Evolutionary conservation across 2,113 vertebrate species (phyloP).

Genomic region (Nanorana parkeri): DNA sequence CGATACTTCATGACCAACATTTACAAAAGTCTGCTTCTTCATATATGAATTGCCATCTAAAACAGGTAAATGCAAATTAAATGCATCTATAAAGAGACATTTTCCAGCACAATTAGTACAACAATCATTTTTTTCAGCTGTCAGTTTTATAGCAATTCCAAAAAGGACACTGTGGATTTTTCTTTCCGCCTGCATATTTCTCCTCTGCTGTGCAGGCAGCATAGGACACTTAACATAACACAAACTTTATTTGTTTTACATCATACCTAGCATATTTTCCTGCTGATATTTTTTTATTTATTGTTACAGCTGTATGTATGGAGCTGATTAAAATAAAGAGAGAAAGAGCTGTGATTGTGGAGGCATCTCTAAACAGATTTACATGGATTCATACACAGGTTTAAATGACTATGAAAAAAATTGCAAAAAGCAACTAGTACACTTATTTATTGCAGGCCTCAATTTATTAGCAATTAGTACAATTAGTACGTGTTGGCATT

Average conservation of each 20-base stretch:
- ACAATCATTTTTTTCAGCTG: slow-evolving; percentile 1
- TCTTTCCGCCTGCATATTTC: slow-evolving; percentile 28
- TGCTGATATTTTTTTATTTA: slow-evolving; percentile 57
- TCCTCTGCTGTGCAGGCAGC: slow-evolving; percentile 47
- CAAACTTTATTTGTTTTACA: slow-evolving; percentile 48
- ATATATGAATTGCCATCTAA: no score
- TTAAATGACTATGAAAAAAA: no score
- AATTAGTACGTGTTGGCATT: no score
- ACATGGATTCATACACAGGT: slow-evolving; percentile 5
- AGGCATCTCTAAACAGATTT: slow-evolving; percentile 23
- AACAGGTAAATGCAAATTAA: no score
- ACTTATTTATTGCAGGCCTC: no score
- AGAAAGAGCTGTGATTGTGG: slow-evolving; percentile 29
- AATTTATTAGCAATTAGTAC: no score
- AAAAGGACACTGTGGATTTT: slow-evolving; percentile 26
- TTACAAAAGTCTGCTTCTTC: no score
- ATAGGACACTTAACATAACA: slow-evolving; percentile 53
- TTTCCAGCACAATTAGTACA: neutral
- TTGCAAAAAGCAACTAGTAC: no score
- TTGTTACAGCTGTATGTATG: slow-evolving; percentile 58
- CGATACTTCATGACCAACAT: no score
- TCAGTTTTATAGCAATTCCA: slow-evolving; percentile 27
- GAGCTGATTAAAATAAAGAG: slow-evolving; percentile 43
- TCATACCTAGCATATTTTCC: slow-evolving; percentile 56
- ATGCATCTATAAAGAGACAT: neutral